Evolutionary conservation across 2,888 invertebrate genomes (phyloP), one percentile per base, ranked within the genome.

Genomic region (Mesochorus sp.): DNA sequence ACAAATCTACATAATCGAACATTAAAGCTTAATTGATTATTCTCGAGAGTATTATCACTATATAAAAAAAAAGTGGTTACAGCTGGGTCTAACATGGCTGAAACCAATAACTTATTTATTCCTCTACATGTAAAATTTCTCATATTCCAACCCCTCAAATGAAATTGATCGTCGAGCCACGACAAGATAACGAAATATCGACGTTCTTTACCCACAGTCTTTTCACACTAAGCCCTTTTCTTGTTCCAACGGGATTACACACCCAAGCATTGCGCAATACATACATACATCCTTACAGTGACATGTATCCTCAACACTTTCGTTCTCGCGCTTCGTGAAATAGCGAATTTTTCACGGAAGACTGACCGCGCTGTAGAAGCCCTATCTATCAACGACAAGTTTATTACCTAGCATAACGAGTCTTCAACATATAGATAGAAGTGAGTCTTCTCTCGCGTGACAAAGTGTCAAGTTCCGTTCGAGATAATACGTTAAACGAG

Each of bases 341-440:
- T 59, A 53, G 72, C 37, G 61, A 67, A 73, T 77, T 68, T 77
- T 68, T 77, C 61, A 66, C 62, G n/a, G n/a, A 6, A 72, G 77
- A 77, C 49, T 72, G 67, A 73, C 47, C 67, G 44, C 67, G 67
- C 55, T 14, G 55, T 44, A 44, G 77, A 77, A 77, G 68, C 77
- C 77, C 28, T 49, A 57, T 55, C 39, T 24, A 28, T 34, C 12
- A 17, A 24, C 57, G 44, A 55, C 59, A 47, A 67, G 76, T 68
- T 39, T 31, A 77, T 49, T 34, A 68, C 55, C 1, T 47, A 24
- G 53, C 31, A 67, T 53, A 67, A 76, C 26, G 71, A 76, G 37
- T 19, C 39, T 14, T 24, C 12, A 31, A 44, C 28, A 61, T 8
- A 39, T 26, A 17, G 12, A 2, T 12, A 44, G 44, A 37, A 34